These are phyloP conservation scores for Onychomys torridus DNA, from an alignment of 2,797 vertebrate species.

Conservation along the genomic window DNA sequence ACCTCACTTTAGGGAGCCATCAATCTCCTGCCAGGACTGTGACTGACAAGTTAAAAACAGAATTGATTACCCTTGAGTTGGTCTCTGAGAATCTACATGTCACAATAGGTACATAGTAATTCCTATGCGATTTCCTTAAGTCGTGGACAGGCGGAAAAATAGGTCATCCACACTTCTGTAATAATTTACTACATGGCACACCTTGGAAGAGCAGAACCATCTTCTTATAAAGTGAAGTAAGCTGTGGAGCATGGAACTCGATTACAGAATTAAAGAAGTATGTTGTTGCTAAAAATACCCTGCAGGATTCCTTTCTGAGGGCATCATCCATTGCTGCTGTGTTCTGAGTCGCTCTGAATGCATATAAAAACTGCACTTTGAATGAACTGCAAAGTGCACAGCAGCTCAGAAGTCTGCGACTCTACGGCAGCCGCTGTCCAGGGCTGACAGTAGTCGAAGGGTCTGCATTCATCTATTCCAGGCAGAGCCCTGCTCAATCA, in stretches of 20 bases:
- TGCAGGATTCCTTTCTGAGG: constrained; percentile 61
- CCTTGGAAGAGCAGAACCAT: constrained; percentile 39
- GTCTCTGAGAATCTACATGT: not conserved
- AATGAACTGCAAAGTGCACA: constrained; percentile 33
- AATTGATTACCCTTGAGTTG: constrained; percentile 57
- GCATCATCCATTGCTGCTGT: constrained; percentile 58
- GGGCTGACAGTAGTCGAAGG: constrained; percentile 4
- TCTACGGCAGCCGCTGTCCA: not conserved
- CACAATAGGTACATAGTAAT: not conserved
- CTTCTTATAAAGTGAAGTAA: constrained; percentile 53
- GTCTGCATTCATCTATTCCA: constrained; percentile 32
- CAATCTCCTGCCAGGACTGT: constrained; percentile 2
- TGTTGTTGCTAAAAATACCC: constrained; percentile 67
- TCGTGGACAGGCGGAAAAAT: not conserved
- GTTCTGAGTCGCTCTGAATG: constrained; percentile 64
- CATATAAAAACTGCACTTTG: constrained; percentile 52
- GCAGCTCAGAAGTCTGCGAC: constrained; percentile 42
- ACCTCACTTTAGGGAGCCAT: constrained; percentile 23
- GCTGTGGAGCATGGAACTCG: constrained; percentile 43
- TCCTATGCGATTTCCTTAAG: not conserved
- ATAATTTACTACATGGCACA: not conserved
- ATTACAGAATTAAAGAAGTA: constrained; percentile 36
- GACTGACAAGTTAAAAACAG: constrained; percentile 38
- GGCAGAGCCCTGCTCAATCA: not conserved
- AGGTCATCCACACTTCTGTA: not conserved